Percentiles rank a stretch among this genome's conserved stretches.
Evolutionary conservation across 2,797 vertebrate genomes (phyloP).

Genomic region (Monodelphis domestica): DNA sequence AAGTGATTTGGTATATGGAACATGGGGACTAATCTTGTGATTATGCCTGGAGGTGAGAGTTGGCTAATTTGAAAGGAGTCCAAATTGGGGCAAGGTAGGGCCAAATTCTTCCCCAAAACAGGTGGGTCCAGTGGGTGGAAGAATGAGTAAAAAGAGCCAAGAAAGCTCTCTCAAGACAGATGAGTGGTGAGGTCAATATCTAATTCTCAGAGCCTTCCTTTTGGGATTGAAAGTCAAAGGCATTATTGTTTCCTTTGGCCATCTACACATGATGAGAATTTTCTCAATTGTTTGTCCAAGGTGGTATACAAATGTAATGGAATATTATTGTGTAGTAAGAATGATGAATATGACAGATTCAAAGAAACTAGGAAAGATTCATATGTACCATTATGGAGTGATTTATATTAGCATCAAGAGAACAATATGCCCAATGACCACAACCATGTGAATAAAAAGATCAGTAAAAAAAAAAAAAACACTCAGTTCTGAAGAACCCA

Average conservation of each 20-base stretch:
- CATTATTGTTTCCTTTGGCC: too few relatives aligned
- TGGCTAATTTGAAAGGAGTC: not conserved
- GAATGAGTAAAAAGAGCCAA: not conserved
- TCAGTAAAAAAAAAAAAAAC: not conserved
- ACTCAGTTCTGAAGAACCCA: not conserved
- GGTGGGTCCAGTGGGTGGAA: not conserved
- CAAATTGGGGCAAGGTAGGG: not conserved
- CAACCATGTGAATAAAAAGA: not conserved
- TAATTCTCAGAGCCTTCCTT: not conserved
- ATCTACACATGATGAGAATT: not conserved
- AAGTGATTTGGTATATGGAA: not conserved
- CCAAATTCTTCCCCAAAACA: not conserved
- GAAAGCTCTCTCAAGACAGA: not conserved
- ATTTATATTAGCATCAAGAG: not conserved
- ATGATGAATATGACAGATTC: not conserved
- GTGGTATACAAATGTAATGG: not conserved
- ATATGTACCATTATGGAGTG: too few relatives aligned
- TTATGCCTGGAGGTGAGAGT: not conserved
- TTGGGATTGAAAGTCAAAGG: not conserved
- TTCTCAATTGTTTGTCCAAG: not conserved
- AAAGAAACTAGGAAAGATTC: too few relatives aligned
- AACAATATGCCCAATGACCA: not conserved
- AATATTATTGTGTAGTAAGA: not conserved
- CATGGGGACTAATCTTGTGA: not conserved
- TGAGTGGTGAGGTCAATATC: not conserved